Evolutionary conservation across 2,113 vertebrate genomes (phyloP), one percentile per base, ranked within the genome.

Genomic region (Helogale parvula): DNA sequence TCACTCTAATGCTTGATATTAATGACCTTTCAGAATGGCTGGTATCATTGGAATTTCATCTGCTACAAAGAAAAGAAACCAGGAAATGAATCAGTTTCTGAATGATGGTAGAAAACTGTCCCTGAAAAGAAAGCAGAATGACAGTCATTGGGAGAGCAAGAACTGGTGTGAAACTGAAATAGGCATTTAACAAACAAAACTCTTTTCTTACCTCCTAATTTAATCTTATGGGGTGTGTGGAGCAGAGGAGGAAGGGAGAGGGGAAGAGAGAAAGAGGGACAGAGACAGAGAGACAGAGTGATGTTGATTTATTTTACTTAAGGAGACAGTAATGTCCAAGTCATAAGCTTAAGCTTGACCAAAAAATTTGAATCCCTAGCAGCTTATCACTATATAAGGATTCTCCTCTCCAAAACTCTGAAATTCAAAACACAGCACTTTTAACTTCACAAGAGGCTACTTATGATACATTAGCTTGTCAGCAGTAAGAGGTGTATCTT

Each of bases 11-110:
- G 16, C 41, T 89, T 52, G 6, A 45, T 89, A 94, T n/a, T 57
- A 94, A 96, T 74, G 50, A 65, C 85, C 79, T 97, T 92, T 88
- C 68, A 54, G 94, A 33, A 76, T 57, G 25, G 54, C 72, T 87
- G 33, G 12, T 96, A 68, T 81, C 69, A 85, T 0, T 88, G 89
- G 66, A 93, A 86, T 87, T 21, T 92, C 66, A 65, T 23, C 85
- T 93, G 85, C 66, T 52, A 82, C 10, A 41, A 60, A 65, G 83
- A 33, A 76, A 68, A 88, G 95, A 96, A 93, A 74, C 50, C 17
- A 52, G 81, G 72, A 65, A 88, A 88, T 50, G 54, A 38, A n/a
- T 94, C 21, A 6, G 27, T 80, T 97, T 95, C 91, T 93, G 77
- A 83, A 88, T 68, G 92, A 72, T 1, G 1, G 3, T 74, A 77